Evolutionary conservation across 2,888 invertebrate genomes (phyloP), one percentile per base, ranked within the genome.

Genomic region (Phania funesta): DNA sequence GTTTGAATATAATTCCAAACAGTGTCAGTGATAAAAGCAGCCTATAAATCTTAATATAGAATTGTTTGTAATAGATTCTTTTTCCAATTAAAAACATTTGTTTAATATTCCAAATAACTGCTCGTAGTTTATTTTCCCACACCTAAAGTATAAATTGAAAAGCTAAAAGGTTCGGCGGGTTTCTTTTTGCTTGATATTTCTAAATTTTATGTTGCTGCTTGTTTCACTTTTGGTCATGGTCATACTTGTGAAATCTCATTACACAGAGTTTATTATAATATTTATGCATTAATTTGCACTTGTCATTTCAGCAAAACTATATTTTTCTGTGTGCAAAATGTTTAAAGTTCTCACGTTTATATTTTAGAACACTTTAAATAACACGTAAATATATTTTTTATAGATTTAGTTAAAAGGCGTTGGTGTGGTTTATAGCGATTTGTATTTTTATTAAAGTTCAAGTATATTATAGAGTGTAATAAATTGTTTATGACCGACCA

Each of bases 241-340:
- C 78, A 74, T 48, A 46, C 82, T 78, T 78, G 83, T 73, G 68
- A 76, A 73, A 68, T 83, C 76, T 76, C 76, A 71, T 80, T 83
- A 73, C 29, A 62, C 58, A 80, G 73, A 68, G 44, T 60, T 60
- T 41, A 52, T 76, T 76, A 56, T 50, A 18, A 35, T 29, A 22
- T 60, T 68, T 60, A 50, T 52, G 24, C n/a, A 46, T 80, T 80
- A 64, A 67, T 67, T 3, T 62, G 29, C 58, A 67, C 38, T 65
- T 80, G 62, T 65, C 46, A 32, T 52, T 67, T 26, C 52, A 46
- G 16, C 16, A n/a, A 52, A 50, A 29, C 18, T 18, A n/a, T 50
- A 52, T 32, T 44, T 44, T 44, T 52, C 16, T 16, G 20, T 62
- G 24, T 38, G 60, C 46, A 44, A 60, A 46, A 13, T 52, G 11